phyloP scores from a whole-genome alignment of 2,113 vertebrate genomes.

The Catagonus wagneri region DNA sequence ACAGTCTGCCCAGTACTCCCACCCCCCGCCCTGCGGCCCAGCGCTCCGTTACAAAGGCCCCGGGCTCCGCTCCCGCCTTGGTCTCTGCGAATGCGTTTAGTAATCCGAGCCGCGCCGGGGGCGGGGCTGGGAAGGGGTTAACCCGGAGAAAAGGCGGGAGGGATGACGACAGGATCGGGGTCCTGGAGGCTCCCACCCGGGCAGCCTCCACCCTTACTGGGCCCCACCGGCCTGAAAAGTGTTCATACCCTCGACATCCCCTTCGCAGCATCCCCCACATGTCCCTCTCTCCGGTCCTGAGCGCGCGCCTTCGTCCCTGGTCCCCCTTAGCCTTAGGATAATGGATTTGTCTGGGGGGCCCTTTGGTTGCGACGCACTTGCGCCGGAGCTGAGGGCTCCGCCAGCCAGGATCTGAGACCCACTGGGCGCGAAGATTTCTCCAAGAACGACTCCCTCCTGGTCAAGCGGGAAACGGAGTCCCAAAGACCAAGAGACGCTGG shows the following conservation, averaged over 20 bases:
- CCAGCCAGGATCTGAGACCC: conserved; percentile 43
- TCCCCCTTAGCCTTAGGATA: conserved; percentile 61
- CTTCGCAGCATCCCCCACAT: not conserved
- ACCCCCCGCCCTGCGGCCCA: conserved; percentile 7
- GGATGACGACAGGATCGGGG: not conserved
- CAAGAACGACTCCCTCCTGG: not conserved
- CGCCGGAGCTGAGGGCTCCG: not conserved
- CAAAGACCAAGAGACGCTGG: conserved; percentile 37
- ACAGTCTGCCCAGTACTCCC: conserved; percentile 16
- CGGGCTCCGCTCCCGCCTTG: conserved; percentile 66
- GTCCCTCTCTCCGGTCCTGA: not conserved
- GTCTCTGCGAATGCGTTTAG: conserved; percentile 82
- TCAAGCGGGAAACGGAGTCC: conserved; percentile 33
- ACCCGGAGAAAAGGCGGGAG: conserved; percentile 65
- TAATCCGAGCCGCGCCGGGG: conserved; percentile 79
- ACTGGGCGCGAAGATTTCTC: not conserved
- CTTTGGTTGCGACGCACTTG: conserved; percentile 21
- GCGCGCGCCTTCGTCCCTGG: not conserved
- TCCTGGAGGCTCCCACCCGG: not conserved
- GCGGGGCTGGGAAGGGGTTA: conserved; percentile 82
- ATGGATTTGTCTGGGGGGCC: conserved; percentile 81
- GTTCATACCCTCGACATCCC: no score
- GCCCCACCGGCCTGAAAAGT: not conserved
- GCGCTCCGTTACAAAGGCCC: conserved; percentile 77
- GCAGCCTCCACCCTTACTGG: not conserved